Percentiles rank a stretch among this genome's conserved stretches.
Conservation (phyloP, 2,797 vertebrate genomes). For the Notamacropus eugenii region DNA sequence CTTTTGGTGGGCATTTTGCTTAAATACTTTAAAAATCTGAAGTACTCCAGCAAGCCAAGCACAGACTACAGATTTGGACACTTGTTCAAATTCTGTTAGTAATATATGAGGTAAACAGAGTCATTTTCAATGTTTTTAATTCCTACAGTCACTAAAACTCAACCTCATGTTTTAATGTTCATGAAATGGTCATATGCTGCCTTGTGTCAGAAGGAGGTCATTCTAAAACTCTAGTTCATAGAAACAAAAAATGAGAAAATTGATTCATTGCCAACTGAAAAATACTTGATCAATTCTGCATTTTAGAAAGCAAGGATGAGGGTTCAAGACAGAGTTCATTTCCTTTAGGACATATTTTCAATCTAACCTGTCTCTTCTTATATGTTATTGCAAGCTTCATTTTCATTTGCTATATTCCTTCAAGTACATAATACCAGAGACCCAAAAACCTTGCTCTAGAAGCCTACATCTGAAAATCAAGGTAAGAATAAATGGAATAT, state of each 20-base stretch:
- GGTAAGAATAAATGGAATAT: background rate
- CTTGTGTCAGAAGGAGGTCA: background rate
- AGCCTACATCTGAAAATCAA: background rate
- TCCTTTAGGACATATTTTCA: background rate
- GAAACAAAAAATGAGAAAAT: conserved; percentile 32
- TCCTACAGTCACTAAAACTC: background rate
- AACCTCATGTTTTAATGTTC: background rate
- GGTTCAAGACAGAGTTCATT: background rate
- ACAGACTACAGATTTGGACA: background rate
- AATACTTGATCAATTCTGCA: background rate
- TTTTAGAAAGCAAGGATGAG: conserved; percentile 13
- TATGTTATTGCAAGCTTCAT: background rate
- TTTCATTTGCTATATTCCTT: background rate
- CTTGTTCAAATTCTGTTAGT: background rate
- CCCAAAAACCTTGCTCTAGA: background rate
- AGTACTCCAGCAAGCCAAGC: background rate
- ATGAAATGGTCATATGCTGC: background rate
- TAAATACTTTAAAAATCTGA: background rate
- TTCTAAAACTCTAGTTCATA: background rate
- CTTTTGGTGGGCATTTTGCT: background rate
- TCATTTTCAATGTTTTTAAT: background rate
- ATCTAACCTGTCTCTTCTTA: background rate
- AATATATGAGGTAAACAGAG: background rate
- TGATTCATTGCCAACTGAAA: background rate
- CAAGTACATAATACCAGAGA: background rate